A percentile compares a stretch with the other conserved stretches of the same genome.
These are phyloP conservation scores for Esox masquinongy DNA, from an alignment of 2,797 vertebrate species.

Conservation along the genomic window DNA sequence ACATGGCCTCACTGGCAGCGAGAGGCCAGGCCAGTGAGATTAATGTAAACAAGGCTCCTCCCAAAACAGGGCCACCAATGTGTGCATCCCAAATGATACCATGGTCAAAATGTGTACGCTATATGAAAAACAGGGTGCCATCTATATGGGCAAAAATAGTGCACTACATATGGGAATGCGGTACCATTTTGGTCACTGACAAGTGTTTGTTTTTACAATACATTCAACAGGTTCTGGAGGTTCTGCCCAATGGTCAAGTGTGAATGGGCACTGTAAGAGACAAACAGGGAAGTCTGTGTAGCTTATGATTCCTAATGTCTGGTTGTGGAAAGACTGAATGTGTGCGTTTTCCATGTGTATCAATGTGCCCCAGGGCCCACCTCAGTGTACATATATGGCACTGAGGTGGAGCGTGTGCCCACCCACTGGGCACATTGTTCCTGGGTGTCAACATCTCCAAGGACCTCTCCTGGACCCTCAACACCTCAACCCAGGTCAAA, in stretches of 20 bases:
- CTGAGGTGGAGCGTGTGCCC: no score
- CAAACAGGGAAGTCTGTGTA: neutral
- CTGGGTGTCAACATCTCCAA: no score
- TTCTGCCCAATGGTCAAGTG: conserved; percentile 1
- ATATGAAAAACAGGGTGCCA: no score
- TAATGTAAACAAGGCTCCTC: neutral
- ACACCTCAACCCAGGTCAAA: no score
- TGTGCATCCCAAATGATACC: neutral
- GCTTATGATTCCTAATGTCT: neutral
- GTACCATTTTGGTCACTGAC: neutral
- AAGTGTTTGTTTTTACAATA: conserved; percentile 39
- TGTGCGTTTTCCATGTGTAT: no score
- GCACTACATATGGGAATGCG: neutral
- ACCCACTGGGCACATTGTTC: no score
- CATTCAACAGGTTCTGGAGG: conserved; percentile 3
- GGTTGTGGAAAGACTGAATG: no score
- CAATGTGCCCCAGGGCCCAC: no score
- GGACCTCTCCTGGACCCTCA: no score
- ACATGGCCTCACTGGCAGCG: neutral
- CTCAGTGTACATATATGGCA: no score
- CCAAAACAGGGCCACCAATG: neutral
- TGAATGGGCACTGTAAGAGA: neutral
- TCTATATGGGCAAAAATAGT: neutral
- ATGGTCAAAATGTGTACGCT: neutral
- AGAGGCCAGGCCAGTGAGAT: neutral